Conservation (phyloP, 1,140 invertebrate species). For the Diorhabda elongata region DNA sequence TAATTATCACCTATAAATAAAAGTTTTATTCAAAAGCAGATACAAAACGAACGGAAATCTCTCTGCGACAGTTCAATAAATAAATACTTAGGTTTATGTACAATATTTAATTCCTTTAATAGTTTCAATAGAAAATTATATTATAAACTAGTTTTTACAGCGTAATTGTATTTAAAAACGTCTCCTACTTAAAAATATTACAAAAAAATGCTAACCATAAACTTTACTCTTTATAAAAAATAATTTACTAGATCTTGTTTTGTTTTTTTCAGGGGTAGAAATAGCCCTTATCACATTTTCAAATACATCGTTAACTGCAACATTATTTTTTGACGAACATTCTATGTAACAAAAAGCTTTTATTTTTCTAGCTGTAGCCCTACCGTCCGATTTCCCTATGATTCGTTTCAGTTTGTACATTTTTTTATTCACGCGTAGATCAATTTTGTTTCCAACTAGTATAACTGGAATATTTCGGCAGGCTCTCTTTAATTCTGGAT, state of each 20-base stretch:
- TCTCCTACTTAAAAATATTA: too few species aligned
- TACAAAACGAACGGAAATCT: too few species aligned
- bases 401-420: background rate
- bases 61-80: too few species aligned
- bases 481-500: slow-evolving; percentile 82
- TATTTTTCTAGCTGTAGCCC: background rate
- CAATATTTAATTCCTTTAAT: too few species aligned
- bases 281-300: background rate
- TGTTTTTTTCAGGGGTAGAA: background rate
- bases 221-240: background rate
- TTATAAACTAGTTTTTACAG: too few species aligned
- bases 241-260: background rate
- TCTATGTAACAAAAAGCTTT: background rate
- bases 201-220: too few species aligned
- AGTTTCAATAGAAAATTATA: too few species aligned
- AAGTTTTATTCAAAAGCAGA: too few species aligned
- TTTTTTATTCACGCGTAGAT: slow-evolving; percentile 4
- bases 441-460: slow-evolving; percentile 72
- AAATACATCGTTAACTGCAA: slow-evolving; percentile 1
- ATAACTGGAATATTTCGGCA: slow-evolving; percentile 81
- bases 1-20: too few species aligned
- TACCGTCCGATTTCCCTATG: slow-evolving; percentile 10
- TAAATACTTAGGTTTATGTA: too few species aligned
- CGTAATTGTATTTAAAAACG: too few species aligned
- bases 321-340: background rate